Evolutionary conservation across 2,888 invertebrate genomes (phyloP).

Genomic region (Troides oblongomaculatus): DNA sequence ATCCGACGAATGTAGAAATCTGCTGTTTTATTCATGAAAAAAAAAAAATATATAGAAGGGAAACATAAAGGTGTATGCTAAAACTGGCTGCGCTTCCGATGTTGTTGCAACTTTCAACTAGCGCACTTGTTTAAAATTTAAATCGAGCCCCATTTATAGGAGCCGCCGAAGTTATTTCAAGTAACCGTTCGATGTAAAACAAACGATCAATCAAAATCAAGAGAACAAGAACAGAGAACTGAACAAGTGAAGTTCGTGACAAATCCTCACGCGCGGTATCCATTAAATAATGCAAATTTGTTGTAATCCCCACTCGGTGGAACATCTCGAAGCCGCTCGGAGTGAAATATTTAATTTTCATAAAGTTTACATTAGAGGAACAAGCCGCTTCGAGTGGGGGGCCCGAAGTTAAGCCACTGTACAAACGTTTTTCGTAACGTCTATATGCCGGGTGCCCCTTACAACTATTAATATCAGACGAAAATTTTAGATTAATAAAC

Average conservation of each 20-base stretch:
- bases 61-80: slow-evolving; percentile 56
- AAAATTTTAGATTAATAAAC: slow-evolving; percentile 28
- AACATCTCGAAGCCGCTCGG: slow-evolving; percentile 54
- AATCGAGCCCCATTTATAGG: slow-evolving; percentile 6
- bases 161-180: slow-evolving; percentile 15
- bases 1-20: slow-evolving; percentile 71
- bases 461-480: slow-evolving; percentile 27
- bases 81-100: slow-evolving; percentile 45
- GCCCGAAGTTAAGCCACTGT: slow-evolving; percentile 32
- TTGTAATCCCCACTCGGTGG: slow-evolving; percentile 71
- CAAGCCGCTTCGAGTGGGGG: slow-evolving; percentile 48
- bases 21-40: slow-evolving; percentile 79
- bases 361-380: slow-evolving; percentile 74
- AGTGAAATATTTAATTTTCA: slow-evolving; percentile 80
- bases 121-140: slow-evolving; percentile 40
- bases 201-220: slow-evolving; percentile 55
- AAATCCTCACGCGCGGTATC: slow-evolving; percentile 76
- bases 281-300: slow-evolving; percentile 79
- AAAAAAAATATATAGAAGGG: slow-evolving; percentile 62
- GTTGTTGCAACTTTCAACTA: slow-evolving; percentile 47
- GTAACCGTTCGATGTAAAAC: slow-evolving; percentile 28
- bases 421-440: slow-evolving; percentile 38
- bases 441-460: slow-evolving; percentile 25
- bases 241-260: slow-evolving; percentile 61
- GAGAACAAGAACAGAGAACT: slow-evolving; percentile 45